A percentile compares a stretch with the other conserved stretches of the same genome.
These are phyloP conservation scores for Mizuhopecten yessoensis DNA, from an alignment of 1,140 invertebrate species.

Conservation along the genomic window DNA sequence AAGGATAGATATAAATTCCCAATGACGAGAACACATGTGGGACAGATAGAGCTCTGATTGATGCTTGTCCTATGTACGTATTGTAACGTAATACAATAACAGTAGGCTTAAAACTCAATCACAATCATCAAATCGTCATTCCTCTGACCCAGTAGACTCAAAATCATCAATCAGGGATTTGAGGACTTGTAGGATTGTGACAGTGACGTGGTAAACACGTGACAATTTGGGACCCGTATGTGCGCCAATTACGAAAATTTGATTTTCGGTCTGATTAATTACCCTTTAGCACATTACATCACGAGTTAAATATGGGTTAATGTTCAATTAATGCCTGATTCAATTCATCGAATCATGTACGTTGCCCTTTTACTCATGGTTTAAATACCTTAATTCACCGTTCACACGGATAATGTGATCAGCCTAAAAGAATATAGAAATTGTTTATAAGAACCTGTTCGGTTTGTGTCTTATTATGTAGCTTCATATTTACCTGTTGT, in stretches of 20 bases:
- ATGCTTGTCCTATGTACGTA: neutral
- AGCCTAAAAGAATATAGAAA: neutral
- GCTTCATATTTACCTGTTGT: neutral
- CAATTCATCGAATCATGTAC: neutral
- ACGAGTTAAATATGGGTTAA: neutral
- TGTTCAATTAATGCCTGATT: neutral
- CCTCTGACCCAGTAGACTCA: neutral
- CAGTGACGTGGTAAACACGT: neutral
- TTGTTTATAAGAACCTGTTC: neutral
- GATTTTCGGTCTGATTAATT: neutral
- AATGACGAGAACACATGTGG: neutral
- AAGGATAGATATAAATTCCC: neutral
- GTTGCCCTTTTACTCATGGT: neutral
- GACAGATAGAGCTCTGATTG: neutral
- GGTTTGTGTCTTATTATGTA: neutral
- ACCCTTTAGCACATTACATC: neutral
- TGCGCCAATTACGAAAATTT: constrained; percentile 8
- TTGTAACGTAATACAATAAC: neutral
- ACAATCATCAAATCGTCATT: constrained; percentile 25
- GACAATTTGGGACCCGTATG: constrained; percentile 23
- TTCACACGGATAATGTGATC: neutral
- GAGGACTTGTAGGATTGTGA: neutral
- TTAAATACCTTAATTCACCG: constrained; percentile 15
- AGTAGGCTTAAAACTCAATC: constrained; percentile 21
- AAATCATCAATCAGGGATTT: neutral